phyloP scores from a whole-genome alignment of 1,140 invertebrate species.

The Lethrus apterus region DNA sequence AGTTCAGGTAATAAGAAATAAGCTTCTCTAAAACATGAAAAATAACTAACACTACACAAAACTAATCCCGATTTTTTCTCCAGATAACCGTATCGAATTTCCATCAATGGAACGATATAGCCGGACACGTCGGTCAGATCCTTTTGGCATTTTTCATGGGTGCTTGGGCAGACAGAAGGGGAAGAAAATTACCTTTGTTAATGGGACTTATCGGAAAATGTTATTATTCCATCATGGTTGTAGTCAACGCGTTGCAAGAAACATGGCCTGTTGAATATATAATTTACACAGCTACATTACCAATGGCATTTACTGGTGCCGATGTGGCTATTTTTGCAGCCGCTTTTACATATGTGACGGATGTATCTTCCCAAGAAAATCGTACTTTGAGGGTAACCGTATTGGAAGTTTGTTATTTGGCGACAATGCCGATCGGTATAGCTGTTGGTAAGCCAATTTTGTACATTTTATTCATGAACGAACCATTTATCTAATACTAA shows the following conservation, averaged over 20 bases:
- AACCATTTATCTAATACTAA: no score
- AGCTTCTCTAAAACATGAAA: background rate
- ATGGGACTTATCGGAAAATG: constrained; percentile 63
- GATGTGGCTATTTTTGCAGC: constrained; percentile 68
- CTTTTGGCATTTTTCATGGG: constrained; percentile 68
- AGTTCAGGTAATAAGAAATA: constrained; percentile 50
- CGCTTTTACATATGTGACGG: constrained; percentile 66
- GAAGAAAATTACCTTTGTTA: constrained; percentile 60
- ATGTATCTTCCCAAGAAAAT: constrained; percentile 53
- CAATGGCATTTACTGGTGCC: constrained; percentile 62
- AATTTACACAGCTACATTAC: constrained; percentile 63
- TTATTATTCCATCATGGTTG: constrained; percentile 63
- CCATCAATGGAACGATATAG: constrained; percentile 66
- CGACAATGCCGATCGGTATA: constrained; percentile 65
- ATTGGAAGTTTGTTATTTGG: constrained; percentile 63
- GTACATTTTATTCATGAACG: constrained; percentile 2
- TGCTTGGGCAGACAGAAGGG: constrained; percentile 65
- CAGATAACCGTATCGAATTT: constrained; percentile 63
- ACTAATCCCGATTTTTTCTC: constrained; percentile 17
- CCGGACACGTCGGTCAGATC: constrained; percentile 60
- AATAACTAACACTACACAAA: constrained; percentile 2
- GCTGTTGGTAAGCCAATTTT: constrained; percentile 48
- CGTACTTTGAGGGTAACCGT: constrained; percentile 66
- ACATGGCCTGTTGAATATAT: constrained; percentile 66
- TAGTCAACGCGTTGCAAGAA: constrained; percentile 56